phyloP scores from a whole-genome alignment of 2,888 invertebrate species.

The Colostygia pectinataria region DNA sequence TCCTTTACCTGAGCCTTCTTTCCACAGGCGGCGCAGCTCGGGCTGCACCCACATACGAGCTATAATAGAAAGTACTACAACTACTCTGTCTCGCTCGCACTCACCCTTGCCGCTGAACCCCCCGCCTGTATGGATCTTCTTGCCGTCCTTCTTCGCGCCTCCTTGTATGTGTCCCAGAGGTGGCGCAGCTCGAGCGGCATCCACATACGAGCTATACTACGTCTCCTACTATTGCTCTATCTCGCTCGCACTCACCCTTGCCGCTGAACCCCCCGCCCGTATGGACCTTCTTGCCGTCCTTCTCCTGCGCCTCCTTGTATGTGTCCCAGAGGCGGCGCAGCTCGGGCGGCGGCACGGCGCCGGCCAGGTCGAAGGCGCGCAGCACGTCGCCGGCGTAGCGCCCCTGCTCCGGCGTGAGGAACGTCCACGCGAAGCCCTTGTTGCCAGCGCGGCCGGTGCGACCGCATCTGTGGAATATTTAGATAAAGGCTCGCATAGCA shows the following conservation, averaged over 20 bases:
- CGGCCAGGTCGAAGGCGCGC: constrained; percentile 94
- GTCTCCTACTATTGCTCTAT: background rate
- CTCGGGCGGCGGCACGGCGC: constrained; percentile 88
- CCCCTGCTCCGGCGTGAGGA: constrained; percentile 97
- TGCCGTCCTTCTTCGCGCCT: no score
- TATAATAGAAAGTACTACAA: no score
- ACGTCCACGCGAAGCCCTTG: constrained; percentile 98
- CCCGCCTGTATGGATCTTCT: no score
- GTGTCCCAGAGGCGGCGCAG: constrained; percentile 92
- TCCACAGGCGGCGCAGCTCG: no score
- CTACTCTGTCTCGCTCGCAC: background rate
- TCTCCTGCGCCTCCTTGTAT: constrained; percentile 94
- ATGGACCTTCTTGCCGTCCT: constrained; percentile 95
- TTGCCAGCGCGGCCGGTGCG: constrained; percentile 96
- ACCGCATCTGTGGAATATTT: constrained; percentile 86
- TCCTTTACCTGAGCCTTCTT: no score
- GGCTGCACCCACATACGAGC: no score
- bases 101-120: constrained; percentile 95
- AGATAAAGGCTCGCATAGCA: no score
- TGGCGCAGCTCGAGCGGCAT: no score
- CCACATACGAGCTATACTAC: no score
- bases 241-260: constrained; percentile 83
- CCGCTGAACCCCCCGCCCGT: constrained; percentile 97
- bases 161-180: no score
- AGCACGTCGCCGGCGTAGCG: constrained; percentile 96